These are phyloP conservation scores for Cairina moschata DNA, from an alignment of 2,113 vertebrate genomes.

Conservation along the genomic window DNA sequence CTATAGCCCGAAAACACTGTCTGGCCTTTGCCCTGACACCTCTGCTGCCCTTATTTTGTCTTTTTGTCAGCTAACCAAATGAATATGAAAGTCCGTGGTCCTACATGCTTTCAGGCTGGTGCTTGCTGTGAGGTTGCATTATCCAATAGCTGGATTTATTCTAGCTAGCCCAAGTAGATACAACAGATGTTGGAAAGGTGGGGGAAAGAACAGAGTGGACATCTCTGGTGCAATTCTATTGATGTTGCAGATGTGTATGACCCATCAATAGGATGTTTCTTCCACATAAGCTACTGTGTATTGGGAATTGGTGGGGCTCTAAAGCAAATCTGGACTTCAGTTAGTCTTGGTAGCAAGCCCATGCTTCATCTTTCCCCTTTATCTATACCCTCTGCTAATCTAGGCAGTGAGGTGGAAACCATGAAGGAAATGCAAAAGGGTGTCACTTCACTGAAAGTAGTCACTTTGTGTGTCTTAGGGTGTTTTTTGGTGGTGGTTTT, in stretches of 20 bases:
- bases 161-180: neutral
- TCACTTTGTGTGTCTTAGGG: neutral
- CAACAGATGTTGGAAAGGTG: neutral
- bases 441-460: neutral
- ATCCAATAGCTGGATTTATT: neutral
- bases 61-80: neutral
- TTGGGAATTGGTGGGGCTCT: neutral
- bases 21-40: neutral
- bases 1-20: neutral
- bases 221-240: neutral
- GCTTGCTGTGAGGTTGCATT: neutral
- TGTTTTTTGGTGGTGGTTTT: too few species aligned
- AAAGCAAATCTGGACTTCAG: neutral
- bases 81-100: neutral
- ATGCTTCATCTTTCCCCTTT: neutral
- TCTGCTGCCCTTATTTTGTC: neutral
- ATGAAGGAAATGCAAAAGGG: neutral
- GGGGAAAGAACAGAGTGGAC: neutral
- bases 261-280: neutral
- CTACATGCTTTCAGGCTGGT: neutral
- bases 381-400: neutral
- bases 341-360: neutral
- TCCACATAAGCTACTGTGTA: neutral
- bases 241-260: neutral
- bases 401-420: neutral